These are phyloP conservation scores for Trematomus loennbergii DNA, from an alignment of 2,113 vertebrate genomes.

Conservation along the genomic window DNA sequence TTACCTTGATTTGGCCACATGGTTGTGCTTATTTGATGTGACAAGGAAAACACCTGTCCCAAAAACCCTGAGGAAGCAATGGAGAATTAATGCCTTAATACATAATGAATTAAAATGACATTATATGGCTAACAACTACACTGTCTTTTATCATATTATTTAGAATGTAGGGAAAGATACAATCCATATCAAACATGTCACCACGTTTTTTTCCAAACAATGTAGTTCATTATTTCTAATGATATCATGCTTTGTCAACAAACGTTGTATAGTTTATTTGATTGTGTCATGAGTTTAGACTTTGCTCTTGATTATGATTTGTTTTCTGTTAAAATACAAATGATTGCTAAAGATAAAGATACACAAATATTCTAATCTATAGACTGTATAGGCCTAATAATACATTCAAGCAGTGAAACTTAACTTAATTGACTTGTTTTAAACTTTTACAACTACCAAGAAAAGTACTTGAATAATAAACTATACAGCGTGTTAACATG, in stretches of 20 bases:
- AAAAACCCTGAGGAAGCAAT: conserved; percentile 30
- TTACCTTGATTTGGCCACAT: conserved; percentile 85
- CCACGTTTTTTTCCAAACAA: no score
- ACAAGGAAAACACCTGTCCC: not conserved
- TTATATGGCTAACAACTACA: not conserved
- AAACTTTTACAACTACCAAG: not conserved
- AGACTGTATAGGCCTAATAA: not conserved
- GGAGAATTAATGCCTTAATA: conserved; percentile 1
- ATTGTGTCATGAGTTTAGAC: not conserved
- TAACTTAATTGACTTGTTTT: not conserved
- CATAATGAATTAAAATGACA: not conserved
- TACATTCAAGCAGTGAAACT: not conserved
- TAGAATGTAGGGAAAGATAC: not conserved
- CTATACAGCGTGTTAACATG: not conserved
- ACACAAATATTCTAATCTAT: not conserved
- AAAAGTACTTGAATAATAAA: not conserved
- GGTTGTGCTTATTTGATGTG: conserved; percentile 6
- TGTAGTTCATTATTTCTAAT: no score
- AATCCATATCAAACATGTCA: not conserved
- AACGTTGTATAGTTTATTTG: not conserved
- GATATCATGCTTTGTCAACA: no score
- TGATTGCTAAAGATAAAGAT: no score
- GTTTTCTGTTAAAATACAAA: no score
- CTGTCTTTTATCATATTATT: not conserved
- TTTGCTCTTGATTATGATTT: not conserved